These are phyloP conservation scores for Villa cingulata DNA, from an alignment of 2,888 invertebrate genomes.

Conservation along the genomic window DNA sequence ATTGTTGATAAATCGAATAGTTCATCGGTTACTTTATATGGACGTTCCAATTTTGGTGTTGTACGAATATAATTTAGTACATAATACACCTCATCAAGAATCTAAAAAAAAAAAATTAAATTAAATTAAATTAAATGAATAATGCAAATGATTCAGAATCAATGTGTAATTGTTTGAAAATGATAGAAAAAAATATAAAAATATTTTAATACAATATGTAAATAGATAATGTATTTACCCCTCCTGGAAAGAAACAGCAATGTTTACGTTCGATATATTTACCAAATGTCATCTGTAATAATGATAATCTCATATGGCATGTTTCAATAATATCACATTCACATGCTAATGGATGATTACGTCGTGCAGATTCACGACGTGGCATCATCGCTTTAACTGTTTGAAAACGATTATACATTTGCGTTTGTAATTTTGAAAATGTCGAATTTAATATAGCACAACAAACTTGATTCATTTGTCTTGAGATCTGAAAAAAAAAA, in stretches of 20 bases:
- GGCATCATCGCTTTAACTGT: slow-evolving; percentile 85
- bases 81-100: slow-evolving; percentile 80
- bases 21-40: slow-evolving; percentile 88
- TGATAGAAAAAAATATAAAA: not conserved
- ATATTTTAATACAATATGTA: not conserved
- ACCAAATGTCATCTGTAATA: slow-evolving; percentile 87
- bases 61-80: slow-evolving; percentile 72
- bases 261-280: slow-evolving; percentile 88
- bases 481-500: slow-evolving; percentile 53
- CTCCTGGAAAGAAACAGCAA: slow-evolving; percentile 90
- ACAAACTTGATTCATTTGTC: slow-evolving; percentile 65
- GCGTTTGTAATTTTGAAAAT: slow-evolving; percentile 71
- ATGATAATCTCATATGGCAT: slow-evolving; percentile 77
- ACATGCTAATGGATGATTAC: slow-evolving; percentile 79
- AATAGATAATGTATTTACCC: slow-evolving; percentile 43
- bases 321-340: slow-evolving; percentile 91
- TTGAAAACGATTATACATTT: slow-evolving; percentile 73
- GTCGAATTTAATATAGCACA: slow-evolving; percentile 69
- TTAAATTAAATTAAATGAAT: not conserved
- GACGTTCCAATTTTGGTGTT: slow-evolving; percentile 67
- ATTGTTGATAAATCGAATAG: slow-evolving; percentile 88
- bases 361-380: slow-evolving; percentile 69
- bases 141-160: too few relatives aligned
- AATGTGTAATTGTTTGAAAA: not conserved
- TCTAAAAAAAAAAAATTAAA: slow-evolving; percentile 40